phyloP scores from a whole-genome alignment of 2,113 vertebrate species.

The Xenus cinereus region DNA sequence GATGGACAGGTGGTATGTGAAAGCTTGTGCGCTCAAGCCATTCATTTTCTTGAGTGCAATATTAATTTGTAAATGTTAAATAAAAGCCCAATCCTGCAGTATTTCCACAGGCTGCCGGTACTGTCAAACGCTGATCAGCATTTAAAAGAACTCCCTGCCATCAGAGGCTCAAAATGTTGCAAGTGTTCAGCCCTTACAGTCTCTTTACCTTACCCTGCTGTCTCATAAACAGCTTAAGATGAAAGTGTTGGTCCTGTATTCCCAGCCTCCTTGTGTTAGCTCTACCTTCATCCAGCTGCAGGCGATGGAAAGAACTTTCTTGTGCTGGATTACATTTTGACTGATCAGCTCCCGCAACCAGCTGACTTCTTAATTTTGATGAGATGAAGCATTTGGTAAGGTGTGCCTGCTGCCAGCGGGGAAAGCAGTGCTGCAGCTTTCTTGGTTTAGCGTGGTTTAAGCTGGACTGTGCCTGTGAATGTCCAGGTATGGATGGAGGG shows the following conservation, averaged over 20 bases:
- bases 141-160: not conserved
- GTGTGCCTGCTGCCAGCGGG: rapidly evolving
- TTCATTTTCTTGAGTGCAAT: not conserved
- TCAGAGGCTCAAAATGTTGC: not conserved
- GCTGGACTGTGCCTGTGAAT: not conserved
- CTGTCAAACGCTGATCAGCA: not conserved
- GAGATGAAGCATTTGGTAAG: not conserved
- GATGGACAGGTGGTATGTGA: constrained; percentile 16
- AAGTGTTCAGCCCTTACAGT: not conserved
- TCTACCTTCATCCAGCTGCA: not conserved
- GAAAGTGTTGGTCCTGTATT: not conserved
- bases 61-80: constrained; percentile 3
- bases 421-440: not conserved
- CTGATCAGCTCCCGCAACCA: not conserved
- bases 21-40: not conserved
- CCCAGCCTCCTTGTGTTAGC: not conserved
- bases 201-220: not conserved
- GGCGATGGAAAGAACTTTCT: not conserved
- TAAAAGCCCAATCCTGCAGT: not conserved
- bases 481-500: not conserved
- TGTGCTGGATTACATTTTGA: not conserved
- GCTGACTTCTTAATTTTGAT: not conserved
- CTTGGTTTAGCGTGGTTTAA: not conserved
- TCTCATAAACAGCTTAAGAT: not conserved
- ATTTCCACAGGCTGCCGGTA: not conserved